Percentiles rank a stretch among this genome's conserved stretches.
These are phyloP conservation scores for Saxicola maurus DNA, from an alignment of 2,797 vertebrate genomes.

Conservation along the genomic window DNA sequence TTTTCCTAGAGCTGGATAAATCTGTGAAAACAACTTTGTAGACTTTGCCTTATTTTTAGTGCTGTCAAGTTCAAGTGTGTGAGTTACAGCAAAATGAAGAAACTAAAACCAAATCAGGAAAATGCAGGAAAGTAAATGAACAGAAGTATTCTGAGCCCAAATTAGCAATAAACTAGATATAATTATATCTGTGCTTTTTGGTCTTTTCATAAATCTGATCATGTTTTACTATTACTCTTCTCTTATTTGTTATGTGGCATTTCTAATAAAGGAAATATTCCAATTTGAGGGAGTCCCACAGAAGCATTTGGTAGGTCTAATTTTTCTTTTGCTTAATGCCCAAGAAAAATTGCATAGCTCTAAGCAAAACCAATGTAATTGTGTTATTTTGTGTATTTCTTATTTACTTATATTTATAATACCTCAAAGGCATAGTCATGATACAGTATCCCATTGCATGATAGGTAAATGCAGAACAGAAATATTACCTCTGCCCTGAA, in stretches of 20 bases:
- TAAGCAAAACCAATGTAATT: constrained; percentile 40
- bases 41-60: neutral
- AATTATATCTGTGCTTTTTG: neutral
- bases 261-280: constrained; percentile 17
- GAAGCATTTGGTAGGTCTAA: constrained; percentile 11
- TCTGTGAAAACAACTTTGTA: neutral
- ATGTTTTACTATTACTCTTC: neutral
- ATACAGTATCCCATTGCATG: neutral
- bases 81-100: neutral
- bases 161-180: neutral
- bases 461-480: neutral
- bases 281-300: neutral
- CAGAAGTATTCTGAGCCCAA: neutral
- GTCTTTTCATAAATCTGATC: neutral
- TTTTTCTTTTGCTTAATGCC: constrained; percentile 22
- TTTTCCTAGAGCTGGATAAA: neutral
- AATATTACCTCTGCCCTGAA: neutral
- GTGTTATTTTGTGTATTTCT: neutral
- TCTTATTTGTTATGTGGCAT: neutral
- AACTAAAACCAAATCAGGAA: neutral
- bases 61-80: neutral
- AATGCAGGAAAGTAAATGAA: neutral
- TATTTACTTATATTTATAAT: constrained; percentile 11
- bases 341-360: constrained; percentile 3
- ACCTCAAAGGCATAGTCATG: neutral